phyloP scores from a whole-genome alignment of 2,113 vertebrate genomes.

The Emydura subglobosa region DNA sequence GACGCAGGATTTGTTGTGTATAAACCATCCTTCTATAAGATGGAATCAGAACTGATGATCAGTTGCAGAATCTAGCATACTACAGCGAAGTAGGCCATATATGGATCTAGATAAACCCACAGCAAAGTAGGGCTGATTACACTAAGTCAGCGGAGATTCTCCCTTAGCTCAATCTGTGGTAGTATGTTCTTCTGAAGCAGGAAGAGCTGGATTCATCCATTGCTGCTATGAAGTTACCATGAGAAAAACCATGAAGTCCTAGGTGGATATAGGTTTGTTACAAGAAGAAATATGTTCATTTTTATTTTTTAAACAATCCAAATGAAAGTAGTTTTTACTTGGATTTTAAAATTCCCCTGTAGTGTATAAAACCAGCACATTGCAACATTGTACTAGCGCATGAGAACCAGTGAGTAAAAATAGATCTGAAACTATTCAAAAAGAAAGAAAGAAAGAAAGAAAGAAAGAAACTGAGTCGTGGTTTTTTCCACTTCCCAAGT shows the following conservation, averaged over 20 bases:
- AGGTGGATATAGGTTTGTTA: not conserved
- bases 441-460: not conserved
- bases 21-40: not conserved
- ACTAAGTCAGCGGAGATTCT: not conserved
- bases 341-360: not conserved
- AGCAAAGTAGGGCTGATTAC: not conserved
- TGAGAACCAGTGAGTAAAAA: constrained; percentile 55
- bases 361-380: not conserved
- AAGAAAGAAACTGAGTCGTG: not conserved
- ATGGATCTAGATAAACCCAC: not conserved
- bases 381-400: not conserved
- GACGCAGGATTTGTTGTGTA: not conserved
- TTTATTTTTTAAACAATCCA: not conserved
- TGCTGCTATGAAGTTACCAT: not conserved
- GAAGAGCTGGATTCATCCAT: not conserved
- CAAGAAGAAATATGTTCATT: not conserved
- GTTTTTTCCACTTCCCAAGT: not conserved
- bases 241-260: not conserved
- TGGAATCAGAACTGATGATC: not conserved
- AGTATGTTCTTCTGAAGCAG: not conserved
- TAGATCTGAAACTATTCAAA: constrained; percentile 28
- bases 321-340: not conserved
- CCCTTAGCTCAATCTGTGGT: not conserved
- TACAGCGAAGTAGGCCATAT: rapidly evolving
- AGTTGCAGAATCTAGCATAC: not conserved